These are phyloP conservation scores for Sturnus vulgaris DNA, from an alignment of 2,113 vertebrate species.

Conservation along the genomic window DNA sequence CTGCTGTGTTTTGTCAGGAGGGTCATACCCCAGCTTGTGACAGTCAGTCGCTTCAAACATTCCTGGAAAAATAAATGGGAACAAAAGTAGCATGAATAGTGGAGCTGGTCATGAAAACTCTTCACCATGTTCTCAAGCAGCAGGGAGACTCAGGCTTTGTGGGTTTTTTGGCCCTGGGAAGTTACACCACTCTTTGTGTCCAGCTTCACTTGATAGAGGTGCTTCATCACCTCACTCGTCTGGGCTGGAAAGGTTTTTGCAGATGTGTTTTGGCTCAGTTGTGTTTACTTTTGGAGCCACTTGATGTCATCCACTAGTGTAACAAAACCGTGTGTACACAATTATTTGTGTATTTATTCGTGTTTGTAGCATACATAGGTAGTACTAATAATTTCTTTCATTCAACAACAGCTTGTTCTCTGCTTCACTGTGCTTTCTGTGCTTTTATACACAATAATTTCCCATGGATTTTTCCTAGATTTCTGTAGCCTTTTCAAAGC, in stretches of 20 bases:
- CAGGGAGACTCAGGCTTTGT: not conserved
- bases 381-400: not conserved
- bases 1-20: not conserved
- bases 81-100: not conserved
- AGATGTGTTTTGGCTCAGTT: not conserved
- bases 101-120: not conserved
- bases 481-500: not conserved
- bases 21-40: accelerated
- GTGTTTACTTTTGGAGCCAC: not conserved
- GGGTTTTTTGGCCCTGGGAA: accelerated
- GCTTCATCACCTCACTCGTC: not conserved
- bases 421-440: not conserved
- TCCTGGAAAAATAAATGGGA: not conserved
- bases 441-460: not conserved
- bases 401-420: not conserved
- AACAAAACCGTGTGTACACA: not conserved
- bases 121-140: not conserved
- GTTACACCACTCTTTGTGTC: no score
- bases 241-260: not conserved
- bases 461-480: not conserved
- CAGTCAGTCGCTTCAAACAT: not conserved
- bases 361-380: not conserved
- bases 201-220: not conserved
- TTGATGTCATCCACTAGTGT: not conserved
- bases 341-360: not conserved